phyloP scores from a whole-genome alignment of 2,797 vertebrate species.

The Toxotes lorentzi region DNA sequence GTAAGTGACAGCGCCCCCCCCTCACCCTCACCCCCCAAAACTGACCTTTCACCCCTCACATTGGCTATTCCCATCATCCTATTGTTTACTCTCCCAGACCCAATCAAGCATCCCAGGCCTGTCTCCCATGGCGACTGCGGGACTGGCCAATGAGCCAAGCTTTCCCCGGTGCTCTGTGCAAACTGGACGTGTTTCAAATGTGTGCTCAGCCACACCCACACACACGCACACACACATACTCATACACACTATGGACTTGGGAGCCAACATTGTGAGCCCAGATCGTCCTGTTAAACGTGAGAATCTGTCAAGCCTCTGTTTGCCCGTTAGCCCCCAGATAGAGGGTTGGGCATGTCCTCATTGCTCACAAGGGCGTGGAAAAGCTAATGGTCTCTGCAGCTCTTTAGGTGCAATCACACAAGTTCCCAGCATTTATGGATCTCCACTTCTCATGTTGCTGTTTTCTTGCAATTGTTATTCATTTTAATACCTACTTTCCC shows the following conservation, averaged over 20 bases:
- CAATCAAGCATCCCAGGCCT: conserved; percentile 48
- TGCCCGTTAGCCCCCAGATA: conserved; percentile 47
- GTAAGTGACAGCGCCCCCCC: conserved; percentile 11
- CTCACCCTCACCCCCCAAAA: too few species aligned
- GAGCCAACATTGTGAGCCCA: conserved; percentile 56
- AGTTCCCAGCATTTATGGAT: conserved; percentile 13
- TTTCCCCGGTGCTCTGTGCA: conserved; percentile 48
- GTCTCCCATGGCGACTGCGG: conserved; percentile 68
- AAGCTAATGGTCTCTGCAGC: conserved; percentile 10
- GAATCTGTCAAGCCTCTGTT: conserved; percentile 57
- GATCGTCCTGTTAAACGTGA: conserved; percentile 45
- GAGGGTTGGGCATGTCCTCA: conserved; percentile 43
- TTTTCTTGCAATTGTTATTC: neutral
- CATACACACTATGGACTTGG: conserved; percentile 22
- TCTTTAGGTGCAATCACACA: neutral
- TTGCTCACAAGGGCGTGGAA: conserved; percentile 34
- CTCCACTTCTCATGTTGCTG: neutral
- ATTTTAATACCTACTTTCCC: conserved; percentile 5
- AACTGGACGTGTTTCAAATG: conserved; percentile 73
- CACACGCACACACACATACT: conserved; percentile 7
- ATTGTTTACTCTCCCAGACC: conserved; percentile 74
- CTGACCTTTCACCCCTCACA: conserved; percentile 63
- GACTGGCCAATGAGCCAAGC: conserved; percentile 55
- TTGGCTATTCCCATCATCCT: conserved; percentile 62
- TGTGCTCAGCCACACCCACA: conserved; percentile 44